Percentiles rank a stretch among this genome's conserved stretches.
Evolutionary conservation across 2,888 invertebrate species (phyloP).

Genomic region (Polydrusus cervinus): DNA sequence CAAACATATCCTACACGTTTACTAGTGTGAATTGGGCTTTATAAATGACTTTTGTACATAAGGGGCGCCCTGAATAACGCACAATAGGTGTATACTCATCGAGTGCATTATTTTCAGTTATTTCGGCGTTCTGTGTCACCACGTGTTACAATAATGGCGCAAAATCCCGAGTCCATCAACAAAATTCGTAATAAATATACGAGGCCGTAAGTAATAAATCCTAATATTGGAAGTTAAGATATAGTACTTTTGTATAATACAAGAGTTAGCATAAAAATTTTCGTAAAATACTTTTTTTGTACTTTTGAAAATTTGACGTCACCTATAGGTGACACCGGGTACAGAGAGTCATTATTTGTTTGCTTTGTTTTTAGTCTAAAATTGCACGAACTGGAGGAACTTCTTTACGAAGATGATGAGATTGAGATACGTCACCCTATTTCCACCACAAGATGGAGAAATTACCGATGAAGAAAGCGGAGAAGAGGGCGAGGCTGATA

Average conservation of each 20-base stretch:
- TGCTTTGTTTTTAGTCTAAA: not conserved
- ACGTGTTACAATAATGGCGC: not conserved
- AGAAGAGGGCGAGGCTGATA: slow-evolving; percentile 9
- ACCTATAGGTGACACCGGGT: not conserved
- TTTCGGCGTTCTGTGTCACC: not conserved
- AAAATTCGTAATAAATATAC: not conserved
- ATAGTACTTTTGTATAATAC: not conserved
- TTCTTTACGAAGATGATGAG: not conserved
- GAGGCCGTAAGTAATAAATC: not conserved
- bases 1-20: not conserved
- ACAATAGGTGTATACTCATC: not conserved
- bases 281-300: slow-evolving; percentile 1
- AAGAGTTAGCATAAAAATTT: not conserved
- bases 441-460: slow-evolving; percentile 17
- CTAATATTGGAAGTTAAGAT: not conserved
- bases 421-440: not conserved
- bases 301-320: not conserved
- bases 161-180: not conserved
- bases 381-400: not conserved
- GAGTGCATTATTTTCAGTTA: not conserved
- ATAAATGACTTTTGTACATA: not conserved
- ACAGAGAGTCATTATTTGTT: not conserved
- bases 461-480: slow-evolving; percentile 19
- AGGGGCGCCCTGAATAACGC: not conserved
- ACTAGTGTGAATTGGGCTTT: not conserved